phyloP scores from a whole-genome alignment of 2,888 invertebrate genomes.

The Brassicogethes aeneus region DNA sequence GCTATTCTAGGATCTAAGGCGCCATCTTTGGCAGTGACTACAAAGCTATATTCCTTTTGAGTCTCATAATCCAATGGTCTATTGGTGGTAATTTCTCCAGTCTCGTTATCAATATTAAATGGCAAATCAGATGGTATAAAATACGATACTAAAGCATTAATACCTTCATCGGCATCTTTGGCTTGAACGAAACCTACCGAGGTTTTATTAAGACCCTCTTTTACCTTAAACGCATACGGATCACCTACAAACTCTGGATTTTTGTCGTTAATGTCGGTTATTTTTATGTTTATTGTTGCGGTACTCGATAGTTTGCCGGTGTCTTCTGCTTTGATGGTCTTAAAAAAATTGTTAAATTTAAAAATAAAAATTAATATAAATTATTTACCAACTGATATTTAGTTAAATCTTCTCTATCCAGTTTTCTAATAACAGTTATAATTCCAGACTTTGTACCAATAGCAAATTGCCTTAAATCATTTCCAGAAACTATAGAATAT shows the following conservation, averaged over 20 bases:
- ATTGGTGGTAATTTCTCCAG: slow-evolving; percentile 70
- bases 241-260: slow-evolving; percentile 80
- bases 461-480: slow-evolving; percentile 79
- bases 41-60: slow-evolving; percentile 68
- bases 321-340: slow-evolving; percentile 80
- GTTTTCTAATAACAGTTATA: slow-evolving; percentile 72
- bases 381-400: slow-evolving; percentile 69
- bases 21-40: slow-evolving; percentile 82
- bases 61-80: slow-evolving; percentile 73
- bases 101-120: slow-evolving; percentile 67
- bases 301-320: slow-evolving; percentile 73
- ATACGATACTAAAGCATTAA: slow-evolving; percentile 75
- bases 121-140: slow-evolving; percentile 70
- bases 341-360: slow-evolving; percentile 17
- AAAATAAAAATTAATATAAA: too few species aligned
- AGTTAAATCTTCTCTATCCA: slow-evolving; percentile 84
- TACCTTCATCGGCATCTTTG: slow-evolving; percentile 76
- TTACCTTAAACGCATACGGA: slow-evolving; percentile 73
- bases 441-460: slow-evolving; percentile 83
- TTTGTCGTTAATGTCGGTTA: slow-evolving; percentile 87
- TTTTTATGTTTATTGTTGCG: slow-evolving; percentile 78
- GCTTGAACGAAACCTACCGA: slow-evolving; percentile 67
- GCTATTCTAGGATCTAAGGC: slow-evolving; percentile 78
- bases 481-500: slow-evolving; percentile 81
- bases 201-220: slow-evolving; percentile 48